Base-by-base conservation (phyloP, 2,113 vertebrate species). In the Triplophysa tibetana region DNA sequence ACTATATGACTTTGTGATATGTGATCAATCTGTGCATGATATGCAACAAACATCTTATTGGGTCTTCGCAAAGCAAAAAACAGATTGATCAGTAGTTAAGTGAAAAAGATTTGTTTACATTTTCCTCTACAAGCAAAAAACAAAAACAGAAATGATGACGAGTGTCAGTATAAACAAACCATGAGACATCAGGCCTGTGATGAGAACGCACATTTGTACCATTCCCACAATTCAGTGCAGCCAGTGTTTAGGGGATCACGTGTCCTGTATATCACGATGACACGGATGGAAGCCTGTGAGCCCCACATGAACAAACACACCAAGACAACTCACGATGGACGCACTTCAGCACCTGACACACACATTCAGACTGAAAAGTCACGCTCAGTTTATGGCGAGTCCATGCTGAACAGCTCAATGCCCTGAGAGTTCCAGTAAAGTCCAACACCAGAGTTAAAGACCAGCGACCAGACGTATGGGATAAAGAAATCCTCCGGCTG, bases 401-500 rank as follows among this genome's bases (percentile, higher is more conserved):
- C 97, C 96, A 98, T 95, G 0, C 96, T 94, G 89, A 99, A 98
- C 77, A 99, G 94, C 92, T 98, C 95, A 78, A 99, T 94, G 89
- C 95, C 93, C 7, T 93, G 95, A 0, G 96, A 94, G 89, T 90
- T 95, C 98, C 97, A 99, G 88, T 96, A 92, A n/a, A 99, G 93
- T 26, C 95, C 96, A 0, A 95, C 94, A 0, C 93, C 97, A 0
- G 97, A 95, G 89, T 94, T 97, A 90, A 96, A 99, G 60, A 98
- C 96, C 85, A 99, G 90, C 1, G 98, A 99, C 97, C 97, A 99
- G 43, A 97, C 95, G 0, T 98, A 99, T 0, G 98, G 98, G 89
- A 99, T 94, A 90, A 99, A 99, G 90, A 99, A 99, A 82, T 99
- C 98, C 83, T 99, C 98, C 0, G 97, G 98, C 85, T 98, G 96